These are phyloP conservation scores for Phocoena phocoena DNA, from an alignment of 2,113 vertebrate species.

Conservation along the genomic window DNA sequence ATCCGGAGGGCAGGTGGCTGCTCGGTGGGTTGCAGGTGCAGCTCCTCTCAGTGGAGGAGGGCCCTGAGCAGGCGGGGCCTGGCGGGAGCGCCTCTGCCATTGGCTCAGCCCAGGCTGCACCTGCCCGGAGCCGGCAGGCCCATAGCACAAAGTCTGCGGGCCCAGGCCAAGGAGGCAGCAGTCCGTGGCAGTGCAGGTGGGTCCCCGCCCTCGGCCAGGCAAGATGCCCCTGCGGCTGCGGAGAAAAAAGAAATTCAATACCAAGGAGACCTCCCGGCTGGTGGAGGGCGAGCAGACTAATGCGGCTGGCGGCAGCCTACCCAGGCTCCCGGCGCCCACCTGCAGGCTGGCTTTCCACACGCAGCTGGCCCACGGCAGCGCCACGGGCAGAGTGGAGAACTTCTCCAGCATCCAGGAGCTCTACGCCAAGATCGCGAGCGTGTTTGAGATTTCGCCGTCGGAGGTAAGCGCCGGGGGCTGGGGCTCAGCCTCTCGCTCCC, in stretches of 20 bases:
- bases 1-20: not conserved
- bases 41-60: not conserved
- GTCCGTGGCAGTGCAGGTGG: not conserved
- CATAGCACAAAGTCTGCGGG: conserved; percentile 47
- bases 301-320: conserved; percentile 76
- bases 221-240: conserved; percentile 92
- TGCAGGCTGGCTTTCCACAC: conserved; percentile 91
- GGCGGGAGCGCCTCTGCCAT: conserved; percentile 45
- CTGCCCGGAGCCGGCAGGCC: not conserved
- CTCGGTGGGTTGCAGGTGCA: not conserved
- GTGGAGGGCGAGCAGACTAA: conserved; percentile 87
- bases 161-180: not conserved
- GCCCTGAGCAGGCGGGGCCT: not conserved
- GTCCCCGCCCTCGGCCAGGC: not conserved
- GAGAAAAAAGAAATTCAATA: conserved; percentile 87
- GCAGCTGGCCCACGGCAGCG: conserved; percentile 95
- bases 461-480: conserved; percentile 85
- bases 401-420: conserved; percentile 92
- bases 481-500: not conserved
- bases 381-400: conserved; percentile 91
- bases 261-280: conserved; percentile 85
- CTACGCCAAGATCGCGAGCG: conserved; percentile 89
- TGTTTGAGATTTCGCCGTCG: conserved; percentile 85
- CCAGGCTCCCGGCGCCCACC: conserved; percentile 78
- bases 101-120: not conserved